A percentile compares a stretch with the other conserved stretches of the same genome.
These are phyloP conservation scores for Luidia sarsii DNA, from an alignment of 53 echinoderm and acorn worm genomes.

Conservation along the genomic window DNA sequence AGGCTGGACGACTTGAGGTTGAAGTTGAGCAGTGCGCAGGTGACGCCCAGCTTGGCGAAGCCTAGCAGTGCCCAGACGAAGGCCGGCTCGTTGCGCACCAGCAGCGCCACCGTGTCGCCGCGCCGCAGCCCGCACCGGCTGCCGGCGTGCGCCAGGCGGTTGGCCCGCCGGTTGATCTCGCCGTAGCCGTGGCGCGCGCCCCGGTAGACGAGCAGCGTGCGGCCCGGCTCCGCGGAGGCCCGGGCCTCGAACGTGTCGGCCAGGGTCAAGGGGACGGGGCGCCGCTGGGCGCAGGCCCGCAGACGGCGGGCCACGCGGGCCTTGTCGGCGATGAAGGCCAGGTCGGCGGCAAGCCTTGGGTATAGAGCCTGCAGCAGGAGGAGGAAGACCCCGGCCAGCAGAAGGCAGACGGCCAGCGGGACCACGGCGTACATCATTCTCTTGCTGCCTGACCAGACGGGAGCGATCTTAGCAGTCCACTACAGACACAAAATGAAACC, in stretches of 20 bases:
- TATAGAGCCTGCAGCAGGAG: slow-evolving; percentile 57
- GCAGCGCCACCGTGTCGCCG: slow-evolving; percentile 88
- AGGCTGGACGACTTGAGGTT: slow-evolving; percentile 79
- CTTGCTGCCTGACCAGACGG: no score
- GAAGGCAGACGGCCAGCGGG: slow-evolving; percentile 27
- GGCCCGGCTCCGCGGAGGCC: slow-evolving; percentile 63
- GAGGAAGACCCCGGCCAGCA: slow-evolving; percentile 1
- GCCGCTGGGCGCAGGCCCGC: slow-evolving; percentile 43
- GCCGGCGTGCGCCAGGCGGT: slow-evolving; percentile 71
- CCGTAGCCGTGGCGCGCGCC: slow-evolving; percentile 72
- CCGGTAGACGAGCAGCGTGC: slow-evolving; percentile 81
- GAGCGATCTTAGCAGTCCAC: no score
- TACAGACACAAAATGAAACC: no score
- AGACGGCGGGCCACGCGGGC: slow-evolving; percentile 62
- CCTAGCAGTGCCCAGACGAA: slow-evolving; percentile 89
- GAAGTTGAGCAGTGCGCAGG: slow-evolving; percentile 88
- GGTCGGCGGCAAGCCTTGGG: slow-evolving; percentile 68
- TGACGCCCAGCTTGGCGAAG: slow-evolving; percentile 91
- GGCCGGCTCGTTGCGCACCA: slow-evolving; percentile 87
- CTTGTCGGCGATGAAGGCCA: slow-evolving; percentile 70
- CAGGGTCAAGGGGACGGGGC: slow-evolving; percentile 67
- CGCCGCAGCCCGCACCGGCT: slow-evolving; percentile 68
- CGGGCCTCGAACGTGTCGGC: slow-evolving; percentile 75
- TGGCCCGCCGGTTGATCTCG: slow-evolving; percentile 80
- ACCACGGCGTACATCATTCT: slow-evolving; percentile 49